Base-by-base conservation (phyloP, 2,113 vertebrate genomes). In the Xiphophorus hellerii region DNA sequence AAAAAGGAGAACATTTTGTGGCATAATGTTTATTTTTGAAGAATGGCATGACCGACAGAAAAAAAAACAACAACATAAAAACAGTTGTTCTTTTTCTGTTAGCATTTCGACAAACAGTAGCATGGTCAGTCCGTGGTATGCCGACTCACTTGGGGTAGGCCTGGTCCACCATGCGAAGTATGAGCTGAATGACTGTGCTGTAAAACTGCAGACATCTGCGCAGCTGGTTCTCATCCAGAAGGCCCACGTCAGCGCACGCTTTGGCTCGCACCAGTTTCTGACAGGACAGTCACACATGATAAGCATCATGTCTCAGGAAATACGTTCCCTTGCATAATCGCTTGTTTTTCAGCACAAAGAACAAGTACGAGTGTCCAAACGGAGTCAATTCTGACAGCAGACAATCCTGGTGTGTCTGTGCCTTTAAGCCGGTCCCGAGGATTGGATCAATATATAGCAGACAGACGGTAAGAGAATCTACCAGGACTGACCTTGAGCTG, bases 201-300 rank as follows among this genome's bases (percentile, higher is more conserved):
- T 99, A 99, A 92, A 99, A 99, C 91, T 96, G 97, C 91, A 99
- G 95, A 88, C 96, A 98, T 90, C 97, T 95, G 88, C 98, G 96
- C 70, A 99, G 95, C 77, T 99, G 96, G 92, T 96, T 98, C 89
- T 99, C 98, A 70, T 99, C 98, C 91, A 99, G 94, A 87, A 99
- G 94, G 63, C 97, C 97, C 28, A 97, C 97, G 51, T 99, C 98
- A 69, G 97, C 96, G 87, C 97, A 98, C 75, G 98, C 98, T 92
- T 99, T 99, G 91, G 97, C 97, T 84, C 98, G 96, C 91, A 99
- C 98, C 88, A 99, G 93, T 96, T 97, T 99, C 98, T 99, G 95
- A 76, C 87, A 80, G 83, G 71, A 89, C 12, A 84, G 83, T 75
- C 82, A 87, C 78, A 89, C 69, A 71, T 20, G 1, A 72, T 83